Evolutionary conservation across 2,888 invertebrate genomes (phyloP).

Genomic region (Labia minor): DNA sequence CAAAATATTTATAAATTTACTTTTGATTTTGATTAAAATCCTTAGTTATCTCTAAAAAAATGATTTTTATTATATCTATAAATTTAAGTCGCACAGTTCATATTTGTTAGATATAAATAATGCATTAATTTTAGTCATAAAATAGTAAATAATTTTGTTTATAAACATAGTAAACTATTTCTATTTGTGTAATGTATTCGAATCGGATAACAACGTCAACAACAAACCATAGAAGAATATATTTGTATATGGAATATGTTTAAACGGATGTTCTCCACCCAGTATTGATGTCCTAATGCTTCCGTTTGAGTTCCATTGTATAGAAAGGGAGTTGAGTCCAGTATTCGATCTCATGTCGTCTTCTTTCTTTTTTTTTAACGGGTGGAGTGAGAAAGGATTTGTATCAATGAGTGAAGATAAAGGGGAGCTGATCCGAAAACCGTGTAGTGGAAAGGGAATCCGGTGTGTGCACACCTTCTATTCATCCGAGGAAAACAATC

Average conservation of each 20-base stretch:
- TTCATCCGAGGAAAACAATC: not conserved
- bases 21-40: no score
- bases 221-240: no score
- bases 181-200: no score
- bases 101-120: no score
- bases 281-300: slow-evolving; percentile 13
- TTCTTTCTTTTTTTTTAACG: not conserved
- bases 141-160: no score
- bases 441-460: not conserved
- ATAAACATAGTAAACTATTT: no score
- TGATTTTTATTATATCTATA: no score
- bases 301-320: slow-evolving; percentile 1
- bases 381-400: not conserved
- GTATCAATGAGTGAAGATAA: not conserved
- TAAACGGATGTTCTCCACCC: slow-evolving; percentile 13
- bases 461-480: not conserved
- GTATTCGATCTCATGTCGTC: not conserved
- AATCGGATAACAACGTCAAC: no score
- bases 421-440: not conserved
- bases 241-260: not conserved
- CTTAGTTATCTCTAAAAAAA: no score
- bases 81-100: no score
- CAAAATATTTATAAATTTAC: no score
- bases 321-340: slow-evolving; percentile 5
- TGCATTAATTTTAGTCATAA: no score